phyloP scores from a whole-genome alignment of 2,797 vertebrate genomes.

The Hyperoplus lanceolatus region DNA sequence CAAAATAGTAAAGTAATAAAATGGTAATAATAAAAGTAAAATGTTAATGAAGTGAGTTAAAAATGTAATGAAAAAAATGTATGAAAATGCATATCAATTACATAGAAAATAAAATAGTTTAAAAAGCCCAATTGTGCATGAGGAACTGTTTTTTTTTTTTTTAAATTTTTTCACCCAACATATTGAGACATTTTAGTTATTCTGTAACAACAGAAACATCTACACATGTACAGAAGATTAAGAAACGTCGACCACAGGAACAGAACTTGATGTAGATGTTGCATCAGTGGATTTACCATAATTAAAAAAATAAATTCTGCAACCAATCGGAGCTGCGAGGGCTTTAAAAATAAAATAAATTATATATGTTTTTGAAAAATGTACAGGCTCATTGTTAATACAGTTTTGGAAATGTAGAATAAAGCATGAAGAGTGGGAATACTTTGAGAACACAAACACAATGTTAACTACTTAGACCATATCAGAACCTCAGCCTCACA shows the following conservation, averaged over 20 bases:
- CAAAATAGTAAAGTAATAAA: too few relatives aligned
- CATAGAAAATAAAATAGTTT: not conserved
- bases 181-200: not conserved
- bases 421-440: not conserved
- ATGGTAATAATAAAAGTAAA: too few relatives aligned
- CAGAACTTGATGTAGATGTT: not conserved
- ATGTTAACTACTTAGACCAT: not conserved
- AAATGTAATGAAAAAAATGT: too few relatives aligned
- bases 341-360: too few relatives aligned
- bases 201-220: not conserved
- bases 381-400: not conserved
- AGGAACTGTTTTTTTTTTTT: not conserved
- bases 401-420: not conserved
- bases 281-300: not conserved
- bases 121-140: not conserved
- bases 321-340: too few relatives aligned
- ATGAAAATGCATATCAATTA: too few relatives aligned
- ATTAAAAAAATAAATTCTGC: too few relatives aligned
- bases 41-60: too few relatives aligned
- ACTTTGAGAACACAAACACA: not conserved
- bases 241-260: not conserved
- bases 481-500: constrained; percentile 40
- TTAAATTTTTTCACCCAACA: not conserved
- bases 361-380: not conserved
- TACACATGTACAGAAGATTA: not conserved